These are phyloP conservation scores for Tupaia chinensis DNA, from an alignment of 2,113 vertebrate genomes.

Conservation along the genomic window DNA sequence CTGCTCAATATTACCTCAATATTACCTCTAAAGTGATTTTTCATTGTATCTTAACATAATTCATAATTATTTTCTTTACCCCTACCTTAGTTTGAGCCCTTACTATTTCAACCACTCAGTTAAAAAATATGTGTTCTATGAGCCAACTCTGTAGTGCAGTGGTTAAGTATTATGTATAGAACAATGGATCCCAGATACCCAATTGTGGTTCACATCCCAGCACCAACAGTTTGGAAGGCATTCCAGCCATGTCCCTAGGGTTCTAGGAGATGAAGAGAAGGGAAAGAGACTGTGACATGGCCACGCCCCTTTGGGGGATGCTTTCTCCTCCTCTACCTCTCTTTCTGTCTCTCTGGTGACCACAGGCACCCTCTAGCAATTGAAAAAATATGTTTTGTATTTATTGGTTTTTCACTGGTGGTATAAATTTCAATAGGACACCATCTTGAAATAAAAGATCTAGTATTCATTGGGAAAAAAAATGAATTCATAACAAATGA, in stretches of 20 bases:
- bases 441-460: background rate
- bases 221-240: too few species aligned
- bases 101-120: background rate
- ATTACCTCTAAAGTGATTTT: conserved; percentile 17
- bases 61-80: background rate
- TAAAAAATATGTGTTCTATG: background rate
- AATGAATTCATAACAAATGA: background rate
- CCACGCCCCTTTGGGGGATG: too few species aligned
- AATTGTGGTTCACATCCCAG: too few species aligned
- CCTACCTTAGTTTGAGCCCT: background rate
- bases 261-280: too few species aligned
- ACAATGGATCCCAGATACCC: too few species aligned
- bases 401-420: background rate
- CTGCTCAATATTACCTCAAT: background rate
- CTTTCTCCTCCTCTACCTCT: too few species aligned
- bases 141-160: too few species aligned
- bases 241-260: too few species aligned
- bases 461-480: background rate
- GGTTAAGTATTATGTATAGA: too few species aligned
- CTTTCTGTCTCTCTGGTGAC: too few species aligned
- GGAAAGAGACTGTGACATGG: too few species aligned
- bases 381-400: background rate
- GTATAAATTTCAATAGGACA: background rate
- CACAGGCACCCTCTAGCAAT: too few species aligned
- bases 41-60: background rate